phyloP scores from a whole-genome alignment of 2,888 invertebrate species.

The Caenorhabditis virilis region DNA sequence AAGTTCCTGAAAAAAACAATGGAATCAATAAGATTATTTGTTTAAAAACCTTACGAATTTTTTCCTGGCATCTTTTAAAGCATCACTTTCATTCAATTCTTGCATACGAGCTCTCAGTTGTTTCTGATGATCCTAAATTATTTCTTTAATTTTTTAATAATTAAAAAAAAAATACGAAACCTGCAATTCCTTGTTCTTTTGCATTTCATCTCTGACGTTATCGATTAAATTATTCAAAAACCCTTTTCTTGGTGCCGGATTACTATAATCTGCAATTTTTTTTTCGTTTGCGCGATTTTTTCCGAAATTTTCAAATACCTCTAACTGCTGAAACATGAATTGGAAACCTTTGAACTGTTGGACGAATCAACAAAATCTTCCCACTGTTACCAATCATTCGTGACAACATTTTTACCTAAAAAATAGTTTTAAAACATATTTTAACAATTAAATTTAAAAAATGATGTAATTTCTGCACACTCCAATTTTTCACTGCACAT shows the following conservation, averaged over 20 bases:
- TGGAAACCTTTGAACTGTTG: no score
- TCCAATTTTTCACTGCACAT: no score
- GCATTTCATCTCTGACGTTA: conserved; percentile 80
- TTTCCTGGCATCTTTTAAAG: conserved; percentile 82
- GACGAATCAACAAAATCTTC: no score
- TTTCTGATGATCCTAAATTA: conserved; percentile 60
- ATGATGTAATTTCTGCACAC: no score
- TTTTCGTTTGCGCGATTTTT: no score
- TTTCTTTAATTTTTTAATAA: conserved; percentile 1
- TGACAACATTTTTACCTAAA: no score
- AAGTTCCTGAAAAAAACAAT: conserved; percentile 78
- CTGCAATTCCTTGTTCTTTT: conserved; percentile 97
- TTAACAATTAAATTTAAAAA: no score
- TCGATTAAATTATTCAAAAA: conserved; percentile 63
- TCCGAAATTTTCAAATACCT: no score
- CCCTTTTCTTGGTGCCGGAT: conserved; percentile 33
- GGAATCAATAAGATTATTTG: not conserved
- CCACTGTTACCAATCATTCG: no score
- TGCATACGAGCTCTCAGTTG: conserved; percentile 58
- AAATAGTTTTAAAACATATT: no score
- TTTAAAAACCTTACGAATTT: conserved; percentile 72
- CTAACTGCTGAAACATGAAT: no score
- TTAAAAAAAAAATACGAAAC: conserved; percentile 57
- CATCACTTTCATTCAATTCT: conserved; percentile 88
- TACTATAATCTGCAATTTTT: conserved; percentile 44